Evolutionary conservation across 2,113 vertebrate species (phyloP).

Genomic region (Agapornis roseicollis): DNA sequence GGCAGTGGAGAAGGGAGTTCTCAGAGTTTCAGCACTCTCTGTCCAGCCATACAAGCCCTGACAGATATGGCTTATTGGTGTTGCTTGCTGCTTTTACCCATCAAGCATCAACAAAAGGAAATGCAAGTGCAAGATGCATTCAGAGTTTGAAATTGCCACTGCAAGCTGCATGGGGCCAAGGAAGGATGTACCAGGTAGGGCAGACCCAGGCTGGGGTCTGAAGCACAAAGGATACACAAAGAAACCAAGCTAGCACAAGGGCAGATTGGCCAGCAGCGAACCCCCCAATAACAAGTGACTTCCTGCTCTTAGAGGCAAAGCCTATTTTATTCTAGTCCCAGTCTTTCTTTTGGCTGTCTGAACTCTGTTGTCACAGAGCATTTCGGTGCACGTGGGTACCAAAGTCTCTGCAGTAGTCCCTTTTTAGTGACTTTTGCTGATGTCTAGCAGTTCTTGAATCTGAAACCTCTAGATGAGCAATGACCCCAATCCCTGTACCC

Average conservation of each 20-base stretch:
- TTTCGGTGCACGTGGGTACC: background rate
- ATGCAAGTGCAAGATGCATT: background rate
- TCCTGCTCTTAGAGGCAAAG: background rate
- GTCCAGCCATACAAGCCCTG: background rate
- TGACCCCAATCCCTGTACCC: background rate
- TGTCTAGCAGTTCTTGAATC: background rate
- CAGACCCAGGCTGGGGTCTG: background rate
- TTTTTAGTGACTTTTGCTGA: background rate
- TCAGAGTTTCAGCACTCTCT: background rate
- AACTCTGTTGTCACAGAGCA: background rate
- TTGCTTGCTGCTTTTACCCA: background rate
- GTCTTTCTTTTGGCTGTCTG: background rate
- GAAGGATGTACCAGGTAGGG: background rate
- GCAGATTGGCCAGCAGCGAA: background rate
- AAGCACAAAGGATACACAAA: background rate
- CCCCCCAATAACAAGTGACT: background rate
- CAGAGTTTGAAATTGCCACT: background rate
- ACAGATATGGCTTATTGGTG: background rate
- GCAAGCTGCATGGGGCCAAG: background rate
- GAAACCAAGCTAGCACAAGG: background rate
- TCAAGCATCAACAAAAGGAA: background rate
- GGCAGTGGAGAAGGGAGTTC: background rate
- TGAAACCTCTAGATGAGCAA: background rate
- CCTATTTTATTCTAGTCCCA: background rate
- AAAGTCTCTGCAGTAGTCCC: background rate